Base-by-base conservation (phyloP, 2,888 invertebrate genomes). In the Sarcophaga variegata region DNA sequence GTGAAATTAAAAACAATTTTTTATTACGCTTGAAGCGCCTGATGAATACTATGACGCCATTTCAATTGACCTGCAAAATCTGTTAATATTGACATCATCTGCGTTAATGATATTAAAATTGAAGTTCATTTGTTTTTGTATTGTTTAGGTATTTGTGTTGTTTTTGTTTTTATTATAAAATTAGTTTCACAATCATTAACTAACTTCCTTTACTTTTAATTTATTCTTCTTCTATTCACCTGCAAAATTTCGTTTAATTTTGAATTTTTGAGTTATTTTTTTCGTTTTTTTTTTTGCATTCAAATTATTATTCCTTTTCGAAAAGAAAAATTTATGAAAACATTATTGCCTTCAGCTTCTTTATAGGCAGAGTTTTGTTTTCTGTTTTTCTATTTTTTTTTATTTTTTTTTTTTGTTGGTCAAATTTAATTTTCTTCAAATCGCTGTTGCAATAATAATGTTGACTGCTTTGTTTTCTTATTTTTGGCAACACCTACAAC, bases 401-500 rank as follows among this genome's bases (percentile, higher is more conserved):
- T 62, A 14, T 14, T 25, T 47, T 37, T 27, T 78, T 59, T 69
- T 77, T 67, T 49, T 49, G 14, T 77, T 75, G 22, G 47, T 59
- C 71, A 85, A 88, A 84, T 71, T 81, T 81, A 87, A 87, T 82
- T 86, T 86, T 45, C 75, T 85, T 86, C 63, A 74, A 81, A 67
- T 71, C 27, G 3, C 60, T 71, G 22, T 49, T 70, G 49, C 12
- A 54, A 14, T 69, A 25, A 62, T 69, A 66, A 71, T 27, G 45
- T 72, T 83, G 60, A 17, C n/a, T 17, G 74, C 27, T 69, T 22
- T 80, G 86, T 81, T 71, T 83, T 75, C 83, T 78, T 37, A 37
- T 81, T 88, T 88, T 88, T 83, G 89, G 88, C 86, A 88, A 88
- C 89, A 88, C 88, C 89, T 88, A 88, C 88, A 77, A 88, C 88